Conservation (phyloP, 2,797 vertebrate species). For the Acrossocheilus fasciatus region DNA sequence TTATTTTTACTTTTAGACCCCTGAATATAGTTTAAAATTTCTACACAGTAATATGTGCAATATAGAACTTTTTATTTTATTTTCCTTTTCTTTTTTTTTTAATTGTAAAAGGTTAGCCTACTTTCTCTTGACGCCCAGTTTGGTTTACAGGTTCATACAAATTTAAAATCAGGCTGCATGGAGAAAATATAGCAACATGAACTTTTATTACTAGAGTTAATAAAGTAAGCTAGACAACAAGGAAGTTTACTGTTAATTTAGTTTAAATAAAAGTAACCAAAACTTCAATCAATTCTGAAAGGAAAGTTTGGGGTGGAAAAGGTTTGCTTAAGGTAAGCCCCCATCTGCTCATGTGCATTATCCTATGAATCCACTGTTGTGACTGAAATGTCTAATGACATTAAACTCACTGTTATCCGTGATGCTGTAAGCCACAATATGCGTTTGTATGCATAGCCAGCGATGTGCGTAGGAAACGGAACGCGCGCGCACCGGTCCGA, state of each 20-base stretch:
- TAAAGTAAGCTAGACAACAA: neutral
- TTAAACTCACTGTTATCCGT: neutral
- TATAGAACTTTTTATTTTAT: neutral
- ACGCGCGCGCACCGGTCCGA: slow-evolving; percentile 1
- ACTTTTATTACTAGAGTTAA: neutral
- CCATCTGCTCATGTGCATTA: neutral
- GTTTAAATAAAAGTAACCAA: neutral
- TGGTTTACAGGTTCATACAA: neutral
- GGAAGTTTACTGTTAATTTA: neutral
- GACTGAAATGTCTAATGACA: neutral
- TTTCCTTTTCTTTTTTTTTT: too few relatives aligned
- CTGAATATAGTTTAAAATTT: neutral
- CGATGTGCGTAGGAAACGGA: slow-evolving; percentile 14
- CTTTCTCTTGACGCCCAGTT: neutral
- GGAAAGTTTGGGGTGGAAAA: neutral
- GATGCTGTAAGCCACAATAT: slow-evolving; percentile 1
- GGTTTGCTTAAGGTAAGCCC: neutral
- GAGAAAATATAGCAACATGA: neutral
- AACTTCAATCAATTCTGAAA: neutral
- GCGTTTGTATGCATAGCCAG: neutral
- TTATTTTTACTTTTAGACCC: neutral
- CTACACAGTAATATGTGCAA: too few relatives aligned
- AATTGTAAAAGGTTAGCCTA: neutral
- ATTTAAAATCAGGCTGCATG: neutral
- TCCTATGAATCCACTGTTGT: neutral